Percentiles rank a stretch among this genome's conserved stretches.
Evolutionary conservation across 2,888 invertebrate genomes (phyloP).

Genomic region (Cyclophora albipunctata): DNA sequence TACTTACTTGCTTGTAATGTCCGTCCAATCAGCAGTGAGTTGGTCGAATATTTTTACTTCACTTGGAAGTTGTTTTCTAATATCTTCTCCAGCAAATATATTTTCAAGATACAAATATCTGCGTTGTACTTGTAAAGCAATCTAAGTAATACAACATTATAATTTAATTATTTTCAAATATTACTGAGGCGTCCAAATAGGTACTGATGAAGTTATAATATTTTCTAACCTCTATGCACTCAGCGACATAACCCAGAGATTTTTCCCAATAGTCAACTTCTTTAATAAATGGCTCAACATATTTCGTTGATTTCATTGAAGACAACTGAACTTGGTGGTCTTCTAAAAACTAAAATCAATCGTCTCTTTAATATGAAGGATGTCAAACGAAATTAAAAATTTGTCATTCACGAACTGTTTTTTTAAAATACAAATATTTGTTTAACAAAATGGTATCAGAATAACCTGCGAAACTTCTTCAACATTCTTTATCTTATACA

Average conservation of each 20-base stretch:
- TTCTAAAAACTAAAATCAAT: slow-evolving; percentile 75
- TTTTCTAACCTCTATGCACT: slow-evolving; percentile 81
- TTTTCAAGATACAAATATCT: slow-evolving; percentile 92
- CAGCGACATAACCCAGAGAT: slow-evolving; percentile 85
- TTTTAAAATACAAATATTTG: no score
- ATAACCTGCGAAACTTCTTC: slow-evolving; percentile 85
- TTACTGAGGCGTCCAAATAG: no score
- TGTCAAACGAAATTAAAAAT: no score
- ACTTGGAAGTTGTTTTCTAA: slow-evolving; percentile 85
- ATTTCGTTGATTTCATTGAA: slow-evolving; percentile 90
- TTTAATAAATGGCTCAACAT: slow-evolving; percentile 89
- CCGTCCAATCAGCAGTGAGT: slow-evolving; percentile 82
- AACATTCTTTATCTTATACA: slow-evolving; percentile 82
- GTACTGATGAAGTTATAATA: not conserved
- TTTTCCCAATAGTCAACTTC: slow-evolving; percentile 92
- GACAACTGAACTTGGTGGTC: slow-evolving; percentile 90
- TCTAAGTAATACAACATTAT: slow-evolving; percentile 29
- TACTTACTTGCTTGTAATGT: slow-evolving; percentile 75
- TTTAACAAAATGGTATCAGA: not conserved
- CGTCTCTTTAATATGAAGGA: not conserved
- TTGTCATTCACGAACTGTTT: no score
- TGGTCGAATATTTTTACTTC: slow-evolving; percentile 85
- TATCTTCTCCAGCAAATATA: slow-evolving; percentile 91
- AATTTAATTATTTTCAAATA: no score
- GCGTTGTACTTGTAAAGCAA: slow-evolving; percentile 85